Evolutionary conservation across 1,140 invertebrate species (phyloP), one percentile per base, ranked within the genome.

Genomic region (Olivierus martensii): DNA sequence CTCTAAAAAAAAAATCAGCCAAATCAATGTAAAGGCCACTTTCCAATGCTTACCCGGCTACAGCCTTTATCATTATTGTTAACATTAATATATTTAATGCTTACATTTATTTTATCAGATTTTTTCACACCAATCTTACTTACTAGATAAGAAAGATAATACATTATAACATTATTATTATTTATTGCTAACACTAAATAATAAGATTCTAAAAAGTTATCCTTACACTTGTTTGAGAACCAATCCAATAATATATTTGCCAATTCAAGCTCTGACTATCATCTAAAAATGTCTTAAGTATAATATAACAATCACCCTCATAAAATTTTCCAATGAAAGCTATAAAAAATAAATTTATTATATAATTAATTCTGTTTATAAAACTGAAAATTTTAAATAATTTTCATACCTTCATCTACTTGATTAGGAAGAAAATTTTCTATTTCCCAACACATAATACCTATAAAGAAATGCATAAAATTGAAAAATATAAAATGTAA

Each of bases 191-290:
- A 14, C 22, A 46, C n/a, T 10, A 45, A 14, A 56, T 59, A 46
- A 54, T 39, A 41, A 39, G 34, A 43, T 52, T 15, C 21, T 46
- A 35, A 57, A 11, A 19, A 15, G 14, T 21, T 56, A 50, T 46
- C 71, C 73, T 74, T 77, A 92, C 87, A 5, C 93, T 85, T 14
- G 93, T 84, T 68, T 94, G 87, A 60, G 85, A 84, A 39, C 96
- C 96, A 65, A 99, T 99, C 94, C 94, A 99, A 67, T 97, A 99
- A 73, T 84, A 98, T 62, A 99, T 99, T 62, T 91, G 80, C 89
- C 93, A 98, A 49, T 79, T 77, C 1, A 98, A 71, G 49, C 82
- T 83, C 43, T 86, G 85, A 60, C 82, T 80, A 36, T 92, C 70
- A 67, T 97, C 92, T 37, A 84, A 70, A 37, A 72, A 79, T 0